Base-by-base conservation (phyloP, 2,797 vertebrate species). In the Sciurus carolinensis region DNA sequence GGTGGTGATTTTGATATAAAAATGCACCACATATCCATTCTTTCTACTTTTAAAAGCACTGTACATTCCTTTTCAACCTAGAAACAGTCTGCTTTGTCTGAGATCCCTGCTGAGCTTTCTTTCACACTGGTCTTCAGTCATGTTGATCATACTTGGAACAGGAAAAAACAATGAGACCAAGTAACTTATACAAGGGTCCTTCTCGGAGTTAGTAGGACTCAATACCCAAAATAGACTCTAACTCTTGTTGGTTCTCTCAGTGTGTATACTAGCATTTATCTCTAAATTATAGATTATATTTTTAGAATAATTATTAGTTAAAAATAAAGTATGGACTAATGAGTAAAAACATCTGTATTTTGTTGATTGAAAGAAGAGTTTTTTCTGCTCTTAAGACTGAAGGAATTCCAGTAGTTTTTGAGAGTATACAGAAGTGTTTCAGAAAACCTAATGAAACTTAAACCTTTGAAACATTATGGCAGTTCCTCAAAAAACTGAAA, bases 1-100 rank as follows among this genome's bases (percentile, higher is more conserved):
- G 87, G 59, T 57, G 77, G 81, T 75, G 90, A 95, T 86, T 97
- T 96, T 91, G 79, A 96, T 95, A 96, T 94, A 93, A 97, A 95
- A 95, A 94, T 94, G 69, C 47, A 67, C 20, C 64, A 88, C 22
- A 69, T 15, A 57, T 91, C 50, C 95, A 39, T 91, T 97, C 87
- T 96, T 95, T 97, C 52, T 95, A 39, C 96, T 95, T 52, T 96
- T 96, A 87, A 95, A 39, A 85, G 76, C 81, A 97, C 96, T 96
- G 52, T 96, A 94, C 81, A 71, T 95, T 95, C 22, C 26, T 85
- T 96, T 95, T 75, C 80, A 93, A 62, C 36, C 71, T 7, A 59
- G 64, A 82, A 94, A 91, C 36, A 84, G 95, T 54, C 73, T 87
- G 82, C 79, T 96, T 95, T 96, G 80, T 96, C 66, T 94, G 88